These are phyloP conservation scores for Gari tellinella DNA, from an alignment of 2,888 invertebrate species.

Conservation along the genomic window DNA sequence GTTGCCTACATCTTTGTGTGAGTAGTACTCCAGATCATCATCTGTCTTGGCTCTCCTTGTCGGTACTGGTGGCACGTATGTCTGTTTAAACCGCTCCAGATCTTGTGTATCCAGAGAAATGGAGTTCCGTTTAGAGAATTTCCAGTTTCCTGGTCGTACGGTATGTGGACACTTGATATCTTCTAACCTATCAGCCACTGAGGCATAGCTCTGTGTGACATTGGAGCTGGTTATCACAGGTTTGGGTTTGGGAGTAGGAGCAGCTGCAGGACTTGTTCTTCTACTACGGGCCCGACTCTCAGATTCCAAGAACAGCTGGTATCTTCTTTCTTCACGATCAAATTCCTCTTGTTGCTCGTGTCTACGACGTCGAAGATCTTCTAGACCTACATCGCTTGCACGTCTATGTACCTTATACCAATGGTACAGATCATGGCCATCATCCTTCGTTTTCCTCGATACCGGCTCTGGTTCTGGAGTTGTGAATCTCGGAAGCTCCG, in stretches of 20 bases:
- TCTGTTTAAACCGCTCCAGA: constrained; percentile 21
- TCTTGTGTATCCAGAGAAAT: constrained; percentile 46
- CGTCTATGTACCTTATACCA: constrained; percentile 28
- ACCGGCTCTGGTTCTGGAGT: constrained; percentile 1
- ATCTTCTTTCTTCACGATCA: constrained; percentile 14
- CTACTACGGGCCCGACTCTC: constrained; percentile 15
- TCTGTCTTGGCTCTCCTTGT: constrained; percentile 21
- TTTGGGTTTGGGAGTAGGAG: constrained; percentile 4
- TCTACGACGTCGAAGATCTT: constrained; percentile 26
- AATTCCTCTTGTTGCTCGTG: constrained; percentile 10
- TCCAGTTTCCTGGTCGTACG: constrained; percentile 28
- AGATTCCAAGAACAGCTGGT: constrained; percentile 8
- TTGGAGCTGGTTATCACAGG: neutral
- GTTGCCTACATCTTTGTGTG: constrained; percentile 20
- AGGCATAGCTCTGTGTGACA: constrained; percentile 13
- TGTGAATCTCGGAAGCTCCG: constrained; percentile 7
- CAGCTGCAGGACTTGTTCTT: constrained; percentile 6
- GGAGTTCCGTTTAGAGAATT: constrained; percentile 36
- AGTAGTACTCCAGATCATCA: constrained; percentile 12
- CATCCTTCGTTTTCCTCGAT: constrained; percentile 8
- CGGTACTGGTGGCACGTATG: neutral
- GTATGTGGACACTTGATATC: constrained; percentile 57
- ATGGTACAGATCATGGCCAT: constrained; percentile 31
- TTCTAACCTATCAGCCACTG: constrained; percentile 51
- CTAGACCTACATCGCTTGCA: constrained; percentile 48